Conservation (phyloP, 2,888 invertebrate genomes). For the Eristalinus sepulchralis region DNA sequence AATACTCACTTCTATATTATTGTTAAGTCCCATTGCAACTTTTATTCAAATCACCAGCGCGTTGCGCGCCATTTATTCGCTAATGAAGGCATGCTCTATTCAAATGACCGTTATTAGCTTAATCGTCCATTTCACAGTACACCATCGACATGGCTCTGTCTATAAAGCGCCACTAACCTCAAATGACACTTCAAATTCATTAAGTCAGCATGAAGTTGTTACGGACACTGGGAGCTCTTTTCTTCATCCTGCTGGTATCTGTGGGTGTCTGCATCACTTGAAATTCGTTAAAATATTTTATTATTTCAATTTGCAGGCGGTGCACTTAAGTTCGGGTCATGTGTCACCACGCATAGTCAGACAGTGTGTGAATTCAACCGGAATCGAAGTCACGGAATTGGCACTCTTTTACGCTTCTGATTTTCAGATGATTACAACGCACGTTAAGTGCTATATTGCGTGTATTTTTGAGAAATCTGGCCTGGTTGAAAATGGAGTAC, state of each 20-base stretch:
- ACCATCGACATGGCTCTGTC: not conserved
- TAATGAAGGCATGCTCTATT: not conserved
- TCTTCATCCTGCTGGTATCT: not conserved
- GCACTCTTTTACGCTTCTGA: not conserved
- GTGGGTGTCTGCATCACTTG: not conserved
- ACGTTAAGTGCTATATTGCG: not conserved
- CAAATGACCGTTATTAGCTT: not conserved
- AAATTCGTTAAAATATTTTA: not conserved
- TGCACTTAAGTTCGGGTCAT: not conserved
- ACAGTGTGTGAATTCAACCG: not conserved
- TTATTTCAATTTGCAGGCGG: not conserved
- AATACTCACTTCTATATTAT: not conserved
- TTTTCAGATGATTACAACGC: not conserved
- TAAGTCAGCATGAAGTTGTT: not conserved
- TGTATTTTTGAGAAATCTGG: not conserved
- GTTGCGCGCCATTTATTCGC: not conserved
- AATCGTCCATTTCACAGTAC: not conserved
- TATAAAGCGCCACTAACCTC: not conserved
- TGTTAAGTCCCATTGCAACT: not conserved
- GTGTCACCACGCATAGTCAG: not conserved
- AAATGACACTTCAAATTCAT: not conserved
- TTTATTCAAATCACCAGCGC: not conserved
- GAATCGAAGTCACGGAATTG: not conserved
- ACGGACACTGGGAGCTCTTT: not conserved
- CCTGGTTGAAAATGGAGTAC: not conserved